A percentile compares a stretch with the other conserved stretches of the same genome.
phyloP scores from a whole-genome alignment of 2,113 vertebrate genomes.

The Microcebus jonahi region DNA sequence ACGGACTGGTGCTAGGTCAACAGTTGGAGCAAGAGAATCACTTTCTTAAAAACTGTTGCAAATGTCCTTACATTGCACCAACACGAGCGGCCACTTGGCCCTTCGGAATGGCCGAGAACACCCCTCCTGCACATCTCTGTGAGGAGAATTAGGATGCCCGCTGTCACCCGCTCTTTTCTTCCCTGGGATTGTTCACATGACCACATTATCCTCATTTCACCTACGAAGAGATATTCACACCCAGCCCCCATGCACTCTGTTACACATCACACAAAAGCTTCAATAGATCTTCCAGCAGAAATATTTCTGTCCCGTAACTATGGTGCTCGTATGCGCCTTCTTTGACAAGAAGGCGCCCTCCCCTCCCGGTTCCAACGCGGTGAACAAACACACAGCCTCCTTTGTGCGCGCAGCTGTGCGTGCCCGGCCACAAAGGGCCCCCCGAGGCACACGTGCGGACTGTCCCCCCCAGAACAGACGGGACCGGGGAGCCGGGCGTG shows the following conservation, averaged over 20 bases:
- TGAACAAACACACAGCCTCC: background rate
- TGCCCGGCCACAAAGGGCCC: background rate
- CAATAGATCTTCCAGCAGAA: background rate
- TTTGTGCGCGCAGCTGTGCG: background rate
- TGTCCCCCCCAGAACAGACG: background rate
- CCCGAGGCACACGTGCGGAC: background rate
- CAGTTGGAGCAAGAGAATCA: background rate
- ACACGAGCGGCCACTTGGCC: background rate
- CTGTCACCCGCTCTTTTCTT: background rate
- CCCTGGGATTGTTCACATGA: background rate
- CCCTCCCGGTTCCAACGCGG: background rate
- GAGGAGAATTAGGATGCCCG: background rate
- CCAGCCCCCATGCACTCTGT: background rate
- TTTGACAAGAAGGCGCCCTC: background rate
- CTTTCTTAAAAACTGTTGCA: background rate
- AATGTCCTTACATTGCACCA: background rate
- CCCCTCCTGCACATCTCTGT: background rate
- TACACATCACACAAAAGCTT: background rate
- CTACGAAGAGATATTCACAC: background rate
- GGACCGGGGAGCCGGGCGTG: fast-evolving
- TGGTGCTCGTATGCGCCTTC: background rate
- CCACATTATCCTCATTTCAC: background rate
- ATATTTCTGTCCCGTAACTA: background rate
- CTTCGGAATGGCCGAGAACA: background rate
- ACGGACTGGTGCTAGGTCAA: background rate